Conservation (phyloP, 2,888 invertebrate genomes). For the Hirtodrosophila cameraria region DNA sequence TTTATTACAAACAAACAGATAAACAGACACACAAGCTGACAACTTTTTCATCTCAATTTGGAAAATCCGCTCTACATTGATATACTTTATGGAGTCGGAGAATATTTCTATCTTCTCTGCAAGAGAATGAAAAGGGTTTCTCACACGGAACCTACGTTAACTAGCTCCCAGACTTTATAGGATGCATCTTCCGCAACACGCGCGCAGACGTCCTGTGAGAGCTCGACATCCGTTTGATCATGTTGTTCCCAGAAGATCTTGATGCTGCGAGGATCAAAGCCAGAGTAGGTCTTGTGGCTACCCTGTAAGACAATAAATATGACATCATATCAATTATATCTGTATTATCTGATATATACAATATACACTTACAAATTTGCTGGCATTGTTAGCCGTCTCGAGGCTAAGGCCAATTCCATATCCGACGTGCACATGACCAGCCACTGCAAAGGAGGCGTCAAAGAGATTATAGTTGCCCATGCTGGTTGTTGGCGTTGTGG, state of each 20-base stretch:
- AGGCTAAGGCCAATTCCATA: conserved; percentile 32
- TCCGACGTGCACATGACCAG: conserved; percentile 37
- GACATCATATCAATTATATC: background rate
- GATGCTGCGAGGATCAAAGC: conserved; percentile 81
- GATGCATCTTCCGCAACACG: conserved; percentile 83
- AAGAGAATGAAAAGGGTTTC: no score
- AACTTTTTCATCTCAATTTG: no score
- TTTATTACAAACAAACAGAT: no score
- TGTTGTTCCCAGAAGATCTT: conserved; percentile 84
- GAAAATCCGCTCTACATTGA: no score
- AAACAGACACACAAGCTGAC: no score
- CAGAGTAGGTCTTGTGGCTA: conserved; percentile 80
- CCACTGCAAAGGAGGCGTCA: conserved; percentile 65
- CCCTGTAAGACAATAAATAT: conserved; percentile 50
- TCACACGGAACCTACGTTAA: no score
- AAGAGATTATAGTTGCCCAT: conserved; percentile 65
- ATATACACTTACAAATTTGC: conserved; percentile 26
- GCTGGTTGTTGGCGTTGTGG: conserved; percentile 75
- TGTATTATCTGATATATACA: no score
- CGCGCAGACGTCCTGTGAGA: conserved; percentile 81
- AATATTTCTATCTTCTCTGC: no score
- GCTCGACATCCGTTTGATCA: conserved; percentile 82
- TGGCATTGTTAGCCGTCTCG: conserved; percentile 50
- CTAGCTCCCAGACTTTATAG: conserved; percentile 83
- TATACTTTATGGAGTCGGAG: no score